A percentile compares a stretch with the other conserved stretches of the same genome.
phyloP scores from a whole-genome alignment of 2,888 invertebrate genomes.

The Ophonus ardosiacus region DNA sequence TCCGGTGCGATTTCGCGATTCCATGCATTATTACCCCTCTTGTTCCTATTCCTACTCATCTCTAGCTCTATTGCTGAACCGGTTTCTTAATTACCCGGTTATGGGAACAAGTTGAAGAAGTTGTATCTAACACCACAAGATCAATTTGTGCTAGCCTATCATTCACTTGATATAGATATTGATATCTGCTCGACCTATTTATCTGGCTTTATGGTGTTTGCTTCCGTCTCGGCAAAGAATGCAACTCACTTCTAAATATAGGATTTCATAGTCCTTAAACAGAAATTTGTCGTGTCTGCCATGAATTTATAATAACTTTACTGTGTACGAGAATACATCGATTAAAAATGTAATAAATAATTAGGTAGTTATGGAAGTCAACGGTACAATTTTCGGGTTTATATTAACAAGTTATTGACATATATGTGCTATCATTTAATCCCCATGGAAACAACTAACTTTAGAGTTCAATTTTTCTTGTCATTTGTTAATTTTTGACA shows the following conservation, averaged over 20 bases:
- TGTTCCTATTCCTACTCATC: not conserved
- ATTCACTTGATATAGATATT: not conserved
- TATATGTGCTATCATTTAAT: constrained; percentile 4
- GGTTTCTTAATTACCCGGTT: constrained; percentile 28
- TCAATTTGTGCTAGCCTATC: constrained; percentile 12
- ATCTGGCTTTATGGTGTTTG: not conserved
- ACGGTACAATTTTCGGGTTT: constrained; percentile 29
- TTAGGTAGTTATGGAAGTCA: constrained; percentile 29
- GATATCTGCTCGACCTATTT: constrained; percentile 40
- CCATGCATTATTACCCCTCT: not conserved
- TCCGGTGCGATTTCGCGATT: constrained; percentile 24
- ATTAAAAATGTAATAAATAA: constrained; percentile 9
- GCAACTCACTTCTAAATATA: constrained; percentile 12
- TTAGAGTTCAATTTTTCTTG: not conserved
- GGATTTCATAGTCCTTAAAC: not conserved
- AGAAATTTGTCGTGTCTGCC: not conserved
- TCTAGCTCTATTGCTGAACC: constrained; percentile 2
- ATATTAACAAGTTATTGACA: too few species aligned
- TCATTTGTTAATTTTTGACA: not conserved
- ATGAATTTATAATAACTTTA: not conserved
- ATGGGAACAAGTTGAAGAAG: constrained; percentile 23
- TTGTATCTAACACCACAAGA: constrained; percentile 14
- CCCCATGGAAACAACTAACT: not conserved
- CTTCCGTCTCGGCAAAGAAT: constrained; percentile 14
- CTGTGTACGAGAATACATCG: constrained; percentile 12